A percentile compares a stretch with the other conserved stretches of the same genome.
phyloP scores from a whole-genome alignment of 2,113 vertebrate genomes.

The Tachysurus fulvidraco region DNA sequence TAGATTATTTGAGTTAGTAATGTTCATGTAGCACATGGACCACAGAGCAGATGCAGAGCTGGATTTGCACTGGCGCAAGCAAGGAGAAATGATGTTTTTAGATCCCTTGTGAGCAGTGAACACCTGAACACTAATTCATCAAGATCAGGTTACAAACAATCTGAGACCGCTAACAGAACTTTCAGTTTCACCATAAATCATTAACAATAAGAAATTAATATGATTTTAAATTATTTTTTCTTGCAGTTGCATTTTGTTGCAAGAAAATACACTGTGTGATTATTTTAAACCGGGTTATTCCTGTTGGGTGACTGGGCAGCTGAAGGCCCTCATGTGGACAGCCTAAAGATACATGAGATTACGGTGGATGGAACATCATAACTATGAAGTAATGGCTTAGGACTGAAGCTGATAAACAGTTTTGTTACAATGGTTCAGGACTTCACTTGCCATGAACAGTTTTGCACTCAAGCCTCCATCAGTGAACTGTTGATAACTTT shows the following conservation, averaged over 20 bases:
- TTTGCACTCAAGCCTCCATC: too few relatives aligned
- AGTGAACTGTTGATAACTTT: too few relatives aligned
- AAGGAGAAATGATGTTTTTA: neutral
- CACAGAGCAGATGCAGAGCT: neutral
- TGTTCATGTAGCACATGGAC: neutral
- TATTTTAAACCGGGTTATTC: neutral
- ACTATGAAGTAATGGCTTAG: too few relatives aligned
- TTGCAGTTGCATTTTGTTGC: neutral
- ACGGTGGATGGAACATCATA: too few relatives aligned
- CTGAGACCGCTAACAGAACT: neutral
- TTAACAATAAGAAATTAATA: neutral
- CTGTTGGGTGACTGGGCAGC: neutral
- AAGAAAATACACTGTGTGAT: neutral
- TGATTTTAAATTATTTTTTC: neutral
- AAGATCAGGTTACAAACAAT: neutral
- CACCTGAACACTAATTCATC: neutral
- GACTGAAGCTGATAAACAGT: too few relatives aligned
- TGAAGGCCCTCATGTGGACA: too few relatives aligned
- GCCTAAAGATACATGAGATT: too few relatives aligned
- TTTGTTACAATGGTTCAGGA: too few relatives aligned
- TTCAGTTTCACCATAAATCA: neutral
- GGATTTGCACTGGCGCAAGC: neutral
- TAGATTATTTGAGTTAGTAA: neutral
- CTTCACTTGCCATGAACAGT: too few relatives aligned
- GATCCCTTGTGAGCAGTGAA: neutral